Evolutionary conservation across 2,888 invertebrate genomes (phyloP).

Genomic region (Himalopsyche anomala): DNA sequence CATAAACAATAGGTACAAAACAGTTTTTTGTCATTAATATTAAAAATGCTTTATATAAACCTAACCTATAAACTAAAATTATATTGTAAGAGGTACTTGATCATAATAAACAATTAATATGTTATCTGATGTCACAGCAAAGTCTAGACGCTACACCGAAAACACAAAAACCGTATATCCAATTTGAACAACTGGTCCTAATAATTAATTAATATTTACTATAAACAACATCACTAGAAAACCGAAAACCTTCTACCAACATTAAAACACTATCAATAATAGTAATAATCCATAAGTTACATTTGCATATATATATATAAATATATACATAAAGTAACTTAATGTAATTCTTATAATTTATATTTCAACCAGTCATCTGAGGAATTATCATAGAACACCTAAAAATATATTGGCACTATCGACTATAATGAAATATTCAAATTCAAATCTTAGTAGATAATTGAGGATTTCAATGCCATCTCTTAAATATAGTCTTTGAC

Average conservation of each 20-base stretch:
- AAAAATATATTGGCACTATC: conserved; percentile 46
- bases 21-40: conserved; percentile 1
- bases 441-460: conserved; percentile 1
- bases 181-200: conserved; percentile 1
- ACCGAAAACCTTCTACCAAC: conserved; percentile 10
- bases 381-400: conserved; percentile 31
- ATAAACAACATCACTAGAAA: conserved; percentile 32
- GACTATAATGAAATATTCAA: conserved; percentile 38
- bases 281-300: conserved; percentile 3
- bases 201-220: conserved; percentile 9
- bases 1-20: neutral
- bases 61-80: neutral
- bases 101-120: neutral
- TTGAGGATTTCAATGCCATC: conserved; percentile 31
- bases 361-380: conserved; percentile 36
- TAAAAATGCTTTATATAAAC: conserved; percentile 7
- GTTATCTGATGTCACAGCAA: conserved; percentile 24
- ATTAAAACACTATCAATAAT: conserved; percentile 6
- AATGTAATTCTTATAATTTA: conserved; percentile 27
- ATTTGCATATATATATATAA: neutral
- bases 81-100: conserved; percentile 20
- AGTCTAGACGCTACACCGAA: conserved; percentile 7
- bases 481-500: conserved; percentile 38
- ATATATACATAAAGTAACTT: neutral
- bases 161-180: neutral